Evolutionary conservation across 2,113 vertebrate genomes (phyloP).

Genomic region (Coryphaenoides rupestris): DNA sequence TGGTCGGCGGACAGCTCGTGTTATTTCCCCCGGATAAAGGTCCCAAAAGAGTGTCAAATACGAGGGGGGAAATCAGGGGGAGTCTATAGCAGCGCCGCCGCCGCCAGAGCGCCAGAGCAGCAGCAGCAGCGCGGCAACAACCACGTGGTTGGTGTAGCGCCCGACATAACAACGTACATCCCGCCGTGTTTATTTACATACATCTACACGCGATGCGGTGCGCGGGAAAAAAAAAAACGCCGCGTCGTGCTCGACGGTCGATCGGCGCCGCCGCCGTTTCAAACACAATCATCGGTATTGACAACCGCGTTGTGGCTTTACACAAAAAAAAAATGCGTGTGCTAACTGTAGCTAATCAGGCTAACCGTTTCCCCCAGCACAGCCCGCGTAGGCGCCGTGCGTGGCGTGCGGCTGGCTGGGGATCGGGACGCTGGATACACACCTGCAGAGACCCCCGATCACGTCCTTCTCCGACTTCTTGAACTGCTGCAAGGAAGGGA

Average conservation of each 20-base stretch:
- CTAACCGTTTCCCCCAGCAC: too few relatives aligned
- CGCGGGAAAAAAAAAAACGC: neutral
- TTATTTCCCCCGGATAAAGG: neutral
- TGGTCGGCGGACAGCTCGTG: neutral
- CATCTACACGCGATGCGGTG: neutral
- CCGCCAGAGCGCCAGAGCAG: conserved; percentile 6
- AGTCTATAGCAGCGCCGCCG: too few relatives aligned
- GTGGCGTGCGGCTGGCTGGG: neutral
- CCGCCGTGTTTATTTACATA: conserved; percentile 20
- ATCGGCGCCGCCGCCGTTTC: too few relatives aligned
- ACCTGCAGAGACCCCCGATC: conserved; percentile 89
- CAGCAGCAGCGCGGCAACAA: conserved; percentile 47
- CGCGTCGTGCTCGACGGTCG: neutral
- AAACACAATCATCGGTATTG: too few relatives aligned
- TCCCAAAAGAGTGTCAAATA: neutral
- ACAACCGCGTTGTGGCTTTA: too few relatives aligned
- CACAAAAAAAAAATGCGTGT: too few relatives aligned
- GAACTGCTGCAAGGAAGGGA: conserved; percentile 83
- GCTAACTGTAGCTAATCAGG: too few relatives aligned
- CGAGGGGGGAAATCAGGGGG: neutral
- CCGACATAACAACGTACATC: conserved; percentile 47
- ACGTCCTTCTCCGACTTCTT: conserved; percentile 91
- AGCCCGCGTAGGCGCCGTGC: too few relatives aligned
- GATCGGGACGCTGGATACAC: conserved; percentile 40
- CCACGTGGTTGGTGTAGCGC: conserved; percentile 63